A percentile compares a stretch with the other conserved stretches of the same genome.
phyloP scores from a whole-genome alignment of 64 coral and sea anemone genomes.

The Trachythela sp. region DNA sequence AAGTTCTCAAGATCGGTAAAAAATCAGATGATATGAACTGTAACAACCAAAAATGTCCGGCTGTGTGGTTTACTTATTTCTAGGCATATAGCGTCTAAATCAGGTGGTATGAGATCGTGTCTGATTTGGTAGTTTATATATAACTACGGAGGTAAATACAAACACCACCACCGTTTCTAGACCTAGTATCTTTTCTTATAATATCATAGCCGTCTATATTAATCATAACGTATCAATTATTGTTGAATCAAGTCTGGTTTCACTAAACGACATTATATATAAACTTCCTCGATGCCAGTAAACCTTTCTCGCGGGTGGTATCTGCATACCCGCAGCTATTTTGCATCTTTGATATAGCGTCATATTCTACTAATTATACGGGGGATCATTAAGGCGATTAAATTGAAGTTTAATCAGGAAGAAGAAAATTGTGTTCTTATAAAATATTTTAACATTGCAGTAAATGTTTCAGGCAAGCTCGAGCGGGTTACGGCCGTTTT shows the following conservation, averaged over 20 bases:
- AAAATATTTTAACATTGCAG: too few species aligned
- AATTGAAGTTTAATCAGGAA: too few species aligned
- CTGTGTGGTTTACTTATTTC: constrained; percentile 5
- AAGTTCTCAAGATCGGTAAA: neutral
- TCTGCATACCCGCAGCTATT: neutral
- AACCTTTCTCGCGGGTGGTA: too few species aligned
- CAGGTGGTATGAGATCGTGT: too few species aligned
- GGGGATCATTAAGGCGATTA: too few species aligned
- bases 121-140: too few species aligned
- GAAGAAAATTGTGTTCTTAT: too few species aligned
- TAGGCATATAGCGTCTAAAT: too few species aligned
- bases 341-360: too few species aligned
- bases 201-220: neutral
- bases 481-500: too few species aligned
- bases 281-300: neutral
- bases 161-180: neutral
- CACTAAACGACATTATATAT: neutral
- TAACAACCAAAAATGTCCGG: neutral
- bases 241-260: neutral
- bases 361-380: too few species aligned
- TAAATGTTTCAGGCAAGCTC: too few species aligned
- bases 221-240: neutral
- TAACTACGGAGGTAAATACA: neutral
- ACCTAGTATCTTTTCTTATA: neutral
- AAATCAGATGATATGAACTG: neutral